Percentiles rank a stretch among this genome's conserved stretches.
Conservation (phyloP, 1,140 invertebrate genomes). For the Lasioglossum albipes region DNA sequence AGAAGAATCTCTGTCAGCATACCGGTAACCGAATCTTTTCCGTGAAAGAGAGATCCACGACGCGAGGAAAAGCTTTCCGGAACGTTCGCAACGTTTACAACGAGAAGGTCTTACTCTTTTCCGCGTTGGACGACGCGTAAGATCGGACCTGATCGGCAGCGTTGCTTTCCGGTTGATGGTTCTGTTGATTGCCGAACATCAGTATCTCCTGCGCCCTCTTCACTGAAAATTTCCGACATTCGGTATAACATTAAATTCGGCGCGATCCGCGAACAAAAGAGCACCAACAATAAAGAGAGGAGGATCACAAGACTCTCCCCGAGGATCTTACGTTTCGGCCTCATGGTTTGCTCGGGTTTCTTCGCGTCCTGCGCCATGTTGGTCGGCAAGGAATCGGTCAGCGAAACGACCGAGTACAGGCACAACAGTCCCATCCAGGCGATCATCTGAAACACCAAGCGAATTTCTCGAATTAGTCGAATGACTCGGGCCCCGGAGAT, state of each 20-base stretch:
- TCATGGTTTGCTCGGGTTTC: constrained; percentile 62
- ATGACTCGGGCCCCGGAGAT: not conserved
- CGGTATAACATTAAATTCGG: too few species aligned
- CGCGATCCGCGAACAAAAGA: not conserved
- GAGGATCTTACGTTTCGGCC: constrained; percentile 67
- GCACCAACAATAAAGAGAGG: not conserved
- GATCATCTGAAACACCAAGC: constrained; percentile 63
- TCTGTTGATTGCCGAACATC: constrained; percentile 79
- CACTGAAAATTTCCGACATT: constrained; percentile 54
- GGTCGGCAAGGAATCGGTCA: constrained; percentile 59
- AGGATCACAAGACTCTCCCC: too few species aligned
- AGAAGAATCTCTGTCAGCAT: not conserved
- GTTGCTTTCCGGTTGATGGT: constrained; percentile 64
- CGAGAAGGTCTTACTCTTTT: constrained; percentile 68
- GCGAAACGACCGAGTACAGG: constrained; percentile 54
- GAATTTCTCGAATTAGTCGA: not conserved
- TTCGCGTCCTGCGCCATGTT: constrained; percentile 61
- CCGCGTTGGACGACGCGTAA: constrained; percentile 59
- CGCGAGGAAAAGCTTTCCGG: too few species aligned
- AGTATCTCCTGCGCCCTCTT: constrained; percentile 77
- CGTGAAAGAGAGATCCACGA: too few species aligned
- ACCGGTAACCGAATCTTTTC: too few species aligned
- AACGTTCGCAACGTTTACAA: too few species aligned
- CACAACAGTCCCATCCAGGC: constrained; percentile 60
- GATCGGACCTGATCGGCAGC: constrained; percentile 15